Evolutionary conservation across 2,797 vertebrate species (phyloP).

Genomic region (Platyrinchus mystaceus): DNA sequence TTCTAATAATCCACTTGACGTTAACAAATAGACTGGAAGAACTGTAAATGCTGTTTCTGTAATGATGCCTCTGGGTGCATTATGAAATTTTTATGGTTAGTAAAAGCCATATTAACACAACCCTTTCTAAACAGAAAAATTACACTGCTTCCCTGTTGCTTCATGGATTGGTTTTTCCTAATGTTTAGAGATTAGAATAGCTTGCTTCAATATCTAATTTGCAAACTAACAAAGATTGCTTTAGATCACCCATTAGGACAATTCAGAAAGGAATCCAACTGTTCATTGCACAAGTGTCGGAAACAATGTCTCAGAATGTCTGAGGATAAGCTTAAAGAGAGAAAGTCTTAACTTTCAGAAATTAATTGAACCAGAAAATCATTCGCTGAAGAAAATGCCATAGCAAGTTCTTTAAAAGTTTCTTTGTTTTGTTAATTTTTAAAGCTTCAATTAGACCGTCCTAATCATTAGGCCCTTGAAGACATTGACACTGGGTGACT

Average conservation of each 20-base stretch:
- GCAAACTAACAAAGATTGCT: background rate
- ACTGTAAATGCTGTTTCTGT: background rate
- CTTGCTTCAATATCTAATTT: constrained; percentile 11
- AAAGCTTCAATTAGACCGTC: background rate
- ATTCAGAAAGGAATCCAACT: background rate
- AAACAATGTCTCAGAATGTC: background rate
- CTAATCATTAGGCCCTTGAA: background rate
- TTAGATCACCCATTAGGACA: background rate
- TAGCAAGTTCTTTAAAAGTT: background rate
- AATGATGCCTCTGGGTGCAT: background rate
- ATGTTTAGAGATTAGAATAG: background rate
- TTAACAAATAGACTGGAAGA: background rate
- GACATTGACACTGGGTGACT: background rate
- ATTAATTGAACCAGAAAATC: background rate
- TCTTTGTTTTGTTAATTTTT: background rate
- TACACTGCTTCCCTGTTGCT: background rate
- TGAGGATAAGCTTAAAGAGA: background rate
- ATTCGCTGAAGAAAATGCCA: background rate
- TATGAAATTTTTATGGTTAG: background rate
- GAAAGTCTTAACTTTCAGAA: background rate
- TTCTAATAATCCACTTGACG: constrained; percentile 16
- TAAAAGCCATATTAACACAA: background rate
- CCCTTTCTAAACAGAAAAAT: constrained; percentile 3
- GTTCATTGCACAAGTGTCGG: background rate
- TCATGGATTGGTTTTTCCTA: background rate